Conservation (phyloP, 1,140 invertebrate species). For the Brachionus rubens region DNA sequence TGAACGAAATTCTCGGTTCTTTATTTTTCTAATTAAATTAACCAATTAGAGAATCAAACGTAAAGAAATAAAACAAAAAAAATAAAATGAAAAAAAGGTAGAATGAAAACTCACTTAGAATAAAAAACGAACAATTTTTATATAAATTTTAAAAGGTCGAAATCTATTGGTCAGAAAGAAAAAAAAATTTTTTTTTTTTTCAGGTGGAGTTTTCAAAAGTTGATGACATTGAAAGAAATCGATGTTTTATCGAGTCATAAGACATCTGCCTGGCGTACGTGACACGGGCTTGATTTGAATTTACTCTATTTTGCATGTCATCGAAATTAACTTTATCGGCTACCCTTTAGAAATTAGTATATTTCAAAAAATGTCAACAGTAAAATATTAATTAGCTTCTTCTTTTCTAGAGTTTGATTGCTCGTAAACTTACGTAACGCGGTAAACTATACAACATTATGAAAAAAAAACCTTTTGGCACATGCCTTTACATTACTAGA, state of each 20-base stretch:
- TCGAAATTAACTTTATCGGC: conserved; percentile 20
- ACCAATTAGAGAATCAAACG: too few relatives aligned
- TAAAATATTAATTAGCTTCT: background rate
- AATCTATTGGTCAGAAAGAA: background rate
- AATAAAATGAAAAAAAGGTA: too few relatives aligned
- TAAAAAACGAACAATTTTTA: background rate
- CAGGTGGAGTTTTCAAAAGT: background rate
- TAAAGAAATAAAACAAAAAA: too few relatives aligned
- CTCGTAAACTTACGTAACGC: background rate
- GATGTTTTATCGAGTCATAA: background rate
- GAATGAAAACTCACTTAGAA: conserved; percentile 20
- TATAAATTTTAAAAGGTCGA: conserved; percentile 1
- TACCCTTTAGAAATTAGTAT: too few relatives aligned
- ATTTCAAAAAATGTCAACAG: background rate
- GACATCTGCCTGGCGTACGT: conserved; percentile 25
- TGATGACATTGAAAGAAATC: conserved; percentile 28
- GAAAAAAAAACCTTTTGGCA: background rate
- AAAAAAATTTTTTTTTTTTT: background rate
- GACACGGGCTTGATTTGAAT: conserved; percentile 5
- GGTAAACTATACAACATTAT: too few relatives aligned
- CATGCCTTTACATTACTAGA: background rate
- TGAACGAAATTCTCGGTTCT: too few relatives aligned
- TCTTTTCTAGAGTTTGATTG: background rate
- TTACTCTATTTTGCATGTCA: conserved; percentile 18
- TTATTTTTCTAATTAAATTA: too few relatives aligned